phyloP scores from a whole-genome alignment of 2,888 invertebrate genomes.

The Noctua fimbriata region DNA sequence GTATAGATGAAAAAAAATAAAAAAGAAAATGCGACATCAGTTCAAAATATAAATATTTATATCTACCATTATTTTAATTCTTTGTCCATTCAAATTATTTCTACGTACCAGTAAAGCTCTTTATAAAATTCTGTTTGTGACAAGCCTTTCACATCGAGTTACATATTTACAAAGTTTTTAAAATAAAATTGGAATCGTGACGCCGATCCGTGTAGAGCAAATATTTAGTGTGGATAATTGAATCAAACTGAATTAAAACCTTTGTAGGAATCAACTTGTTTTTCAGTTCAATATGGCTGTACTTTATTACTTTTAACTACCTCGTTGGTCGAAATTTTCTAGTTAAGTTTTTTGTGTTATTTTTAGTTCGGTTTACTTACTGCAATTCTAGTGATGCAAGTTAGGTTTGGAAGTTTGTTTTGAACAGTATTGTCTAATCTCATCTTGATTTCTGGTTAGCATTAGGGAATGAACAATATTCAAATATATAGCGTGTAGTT shows the following conservation, averaged over 20 bases:
- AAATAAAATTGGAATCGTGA: constrained; percentile 47
- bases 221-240: constrained; percentile 38
- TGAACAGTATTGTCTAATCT: no score
- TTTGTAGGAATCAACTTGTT: constrained; percentile 11
- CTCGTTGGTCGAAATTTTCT: no score
- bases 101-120: background rate
- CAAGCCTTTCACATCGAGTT: constrained; percentile 14
- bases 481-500: no score
- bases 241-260: constrained; percentile 16
- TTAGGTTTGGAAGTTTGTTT: no score
- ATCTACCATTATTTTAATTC: background rate
- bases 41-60: background rate
- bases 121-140: constrained; percentile 19
- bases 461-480: no score
- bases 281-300: constrained; percentile 10
- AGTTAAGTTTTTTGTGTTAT: no score
- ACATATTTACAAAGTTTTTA: constrained; percentile 40
- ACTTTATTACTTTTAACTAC: background rate
- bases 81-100: background rate
- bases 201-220: constrained; percentile 14
- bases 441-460: no score
- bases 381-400: no score
- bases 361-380: no score
- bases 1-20: background rate
- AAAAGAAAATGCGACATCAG: background rate